A percentile compares a stretch with the other conserved stretches of the same genome.
Evolutionary conservation across 2,797 vertebrate species (phyloP).

Genomic region (Phalanger gymnotis): DNA sequence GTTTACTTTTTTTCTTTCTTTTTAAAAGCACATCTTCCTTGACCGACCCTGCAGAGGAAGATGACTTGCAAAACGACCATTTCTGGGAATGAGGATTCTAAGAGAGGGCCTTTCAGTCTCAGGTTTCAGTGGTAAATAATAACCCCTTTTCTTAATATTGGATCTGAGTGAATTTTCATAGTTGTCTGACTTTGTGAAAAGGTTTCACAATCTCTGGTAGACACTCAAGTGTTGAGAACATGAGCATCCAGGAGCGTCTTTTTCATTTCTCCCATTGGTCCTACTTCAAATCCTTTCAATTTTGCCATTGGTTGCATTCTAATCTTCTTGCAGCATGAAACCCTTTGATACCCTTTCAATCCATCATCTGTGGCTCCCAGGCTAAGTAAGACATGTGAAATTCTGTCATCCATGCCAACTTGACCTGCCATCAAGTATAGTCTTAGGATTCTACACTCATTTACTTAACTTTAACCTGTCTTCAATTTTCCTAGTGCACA

Average conservation of each 20-base stretch:
- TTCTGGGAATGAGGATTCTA: neutral
- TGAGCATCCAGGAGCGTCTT: neutral
- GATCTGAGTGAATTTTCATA: neutral
- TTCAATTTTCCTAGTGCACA: neutral
- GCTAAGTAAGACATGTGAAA: conserved; percentile 5
- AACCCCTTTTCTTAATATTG: neutral
- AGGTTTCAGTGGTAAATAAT: neutral
- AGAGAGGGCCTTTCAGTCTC: neutral
- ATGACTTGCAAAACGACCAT: neutral
- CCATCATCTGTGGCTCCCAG: neutral
- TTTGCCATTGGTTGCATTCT: neutral
- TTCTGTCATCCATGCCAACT: neutral
- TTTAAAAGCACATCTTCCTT: conserved; percentile 36
- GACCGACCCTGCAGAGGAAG: neutral
- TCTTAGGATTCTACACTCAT: neutral
- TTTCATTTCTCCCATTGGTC: neutral
- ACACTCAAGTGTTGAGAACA: neutral
- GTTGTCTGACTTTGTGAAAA: neutral
- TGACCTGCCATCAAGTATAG: neutral
- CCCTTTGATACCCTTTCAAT: conserved; percentile 5
- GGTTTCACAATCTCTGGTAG: neutral
- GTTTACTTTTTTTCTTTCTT: conserved; percentile 62
- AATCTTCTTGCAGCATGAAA: conserved; percentile 3
- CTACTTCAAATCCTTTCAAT: conserved; percentile 10
- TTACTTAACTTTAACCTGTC: neutral